Evolutionary conservation across 2,888 invertebrate genomes (phyloP), one percentile per base, ranked within the genome.

Genomic region (Pammene aurita): DNA sequence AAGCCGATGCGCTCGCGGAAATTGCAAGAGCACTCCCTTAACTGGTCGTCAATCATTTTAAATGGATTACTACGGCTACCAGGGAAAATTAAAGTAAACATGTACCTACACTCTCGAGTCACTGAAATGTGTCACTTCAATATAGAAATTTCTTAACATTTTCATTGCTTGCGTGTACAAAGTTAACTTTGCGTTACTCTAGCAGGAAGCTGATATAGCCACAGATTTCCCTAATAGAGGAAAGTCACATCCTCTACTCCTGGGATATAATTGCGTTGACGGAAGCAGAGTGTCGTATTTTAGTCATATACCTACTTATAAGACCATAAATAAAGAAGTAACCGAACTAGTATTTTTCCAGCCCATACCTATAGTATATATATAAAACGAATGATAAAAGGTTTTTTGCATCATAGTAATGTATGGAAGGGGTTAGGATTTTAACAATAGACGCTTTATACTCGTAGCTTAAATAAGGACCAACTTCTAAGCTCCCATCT

Each of bases 21-120:
- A 65, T 65, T 60, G 60, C 57, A 11, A 50, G 44, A 9, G 44
- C 68, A 61, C 61, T 52, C 54, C 64, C 69, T 46, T 11, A 48
- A 60, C 16, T 41, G 18, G 38, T 65, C 64, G 60, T 69, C 54
- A 65, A 60, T 69, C 69, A 69, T 48, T 64, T 58, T 34, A 46
- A 54, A 54, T 69, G 54, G 64, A 64, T 64, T 34, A 60, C 14
- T 58, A 57, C 44, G 38, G 14, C 18, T n/a, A 63, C 42, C 44
- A 52, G 52, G 42, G 64, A 64, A 64, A 56, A 68, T 44, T 44
- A 11, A 14, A 54, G 48, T 35, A 42, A 18, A 34, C 44, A 14
- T 13, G 14, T 13, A 44, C n/a, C n/a, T n/a, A n/a, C 44, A 13
- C 11, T 13, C 5, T 10, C 13, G 11, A 13, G 44, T 14, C 5